Base-by-base conservation (phyloP, 2,113 vertebrate genomes). In the Brachypteracias leptosomus region DNA sequence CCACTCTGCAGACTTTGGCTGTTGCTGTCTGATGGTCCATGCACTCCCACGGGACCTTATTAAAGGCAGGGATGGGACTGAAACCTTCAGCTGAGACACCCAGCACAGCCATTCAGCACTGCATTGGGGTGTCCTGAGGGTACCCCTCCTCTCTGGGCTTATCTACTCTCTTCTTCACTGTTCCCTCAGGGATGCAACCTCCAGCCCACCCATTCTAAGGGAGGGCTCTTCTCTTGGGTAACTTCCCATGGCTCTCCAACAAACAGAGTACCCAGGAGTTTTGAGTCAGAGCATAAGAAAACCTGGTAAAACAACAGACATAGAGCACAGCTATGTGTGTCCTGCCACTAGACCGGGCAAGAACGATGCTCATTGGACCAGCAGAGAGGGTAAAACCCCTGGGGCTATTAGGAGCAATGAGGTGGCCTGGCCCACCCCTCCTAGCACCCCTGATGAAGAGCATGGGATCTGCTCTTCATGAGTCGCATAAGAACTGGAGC, bases 91-190 rank as follows among this genome's bases (percentile, higher is more conserved):
- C 51, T 26, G 33, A 35, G 51, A 44, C 9, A 7, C 18, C 17
- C 79, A 62, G 59, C 1, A 2, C n/a, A 29, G 61, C 24, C 38
- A 21, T 66, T 44, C 0, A 0, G 67, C 24, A 9, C 51, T 4
- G 26, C 28, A 5, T 3, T n/a, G 16, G 31, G 55, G 21, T 77
- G 51, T 10, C 54, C 28, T 40, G 14, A 31, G 33, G 10, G 11
- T 55, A 33, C 1, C 62, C 33, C 58, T 72, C 72, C 26, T 85
- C 36, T 55, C 70, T 22, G 35, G 17, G 29, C 38, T 90, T 54
- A 31, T 21, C 40, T 46, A 20, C 28, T 20, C 25, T 44, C 51
- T 76, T 65, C 46, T 49, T 74, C 11, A 2, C 14, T 4, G 1
- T 36, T 85, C 51, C 65, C 51, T n/a, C 24, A 8, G 28, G 61